Base-by-base conservation (phyloP, 2,797 vertebrate species). In the Falco concolor region DNA sequence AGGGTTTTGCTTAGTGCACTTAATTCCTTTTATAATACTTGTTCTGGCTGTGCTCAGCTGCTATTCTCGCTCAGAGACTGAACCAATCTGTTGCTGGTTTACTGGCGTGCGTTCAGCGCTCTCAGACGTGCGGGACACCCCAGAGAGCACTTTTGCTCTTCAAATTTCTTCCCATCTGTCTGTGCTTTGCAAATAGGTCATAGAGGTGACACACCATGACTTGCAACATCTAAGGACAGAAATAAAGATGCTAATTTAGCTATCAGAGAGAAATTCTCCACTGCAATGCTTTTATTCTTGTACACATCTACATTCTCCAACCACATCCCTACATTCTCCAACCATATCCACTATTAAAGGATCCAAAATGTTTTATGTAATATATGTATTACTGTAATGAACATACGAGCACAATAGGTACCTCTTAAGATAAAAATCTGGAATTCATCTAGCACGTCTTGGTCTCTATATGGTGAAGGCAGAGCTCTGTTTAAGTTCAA, bases 111-210 rank as follows among this genome's bases (percentile, higher is more conserved):
- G 9, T 69, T 89, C 81, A 2, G 21, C 13, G 50, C 81, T 93
- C 57, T 94, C 81, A 57, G 47, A 75, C 59, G 69, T 8, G 50
- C 78, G 95, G 78, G 61, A 75, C 38, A 19, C 90, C 75, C 90
- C 69, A 85, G 93, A 89, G 93, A 94, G 79, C 6, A 2, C 54
- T 84, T 89, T 13, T 40, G 44, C 92, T 92, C 79, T 85, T 69
- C 86, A 45, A 38, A 82, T 84, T n/a, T 74, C 78, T 84, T 84
- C 89, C 90, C 68, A 89, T 95, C 90, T 92, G 90, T 61, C 89
- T 95, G 73, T 74, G 65, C 89, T 87, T 70, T 83, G 78, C 89
- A 91, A 95, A 85, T 72, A 69, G 91, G 81, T 88, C 72, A 8
- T 13, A 18, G 79, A 68, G 90, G 89, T 86, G 93, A 93, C 72